Base-by-base conservation (phyloP, 2,797 vertebrate genomes). In the Ptychobarbus kaznakovi region DNA sequence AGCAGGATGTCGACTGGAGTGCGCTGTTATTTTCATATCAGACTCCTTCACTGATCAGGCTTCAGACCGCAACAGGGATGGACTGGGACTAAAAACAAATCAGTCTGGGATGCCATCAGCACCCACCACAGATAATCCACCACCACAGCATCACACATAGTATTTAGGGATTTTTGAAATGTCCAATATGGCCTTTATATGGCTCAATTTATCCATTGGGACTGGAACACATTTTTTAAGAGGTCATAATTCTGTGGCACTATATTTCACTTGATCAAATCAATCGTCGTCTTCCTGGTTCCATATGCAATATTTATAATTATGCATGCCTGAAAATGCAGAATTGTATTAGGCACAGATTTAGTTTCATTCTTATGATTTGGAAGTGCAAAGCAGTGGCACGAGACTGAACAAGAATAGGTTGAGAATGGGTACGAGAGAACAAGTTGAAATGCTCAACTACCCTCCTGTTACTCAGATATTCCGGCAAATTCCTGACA, bases 1-100 rank as follows among this genome's bases (percentile, higher is more conserved):
- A 88, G 81, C 91, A 94, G 89, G 91, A 88, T 88, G 51, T 87
- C 84, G 86, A 91, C 91, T 91, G 88, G 90, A 91, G 90, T 89
- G 91, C 89, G 87, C 81, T 88, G 80, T 90, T 87, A 80, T 86
- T 89, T 88, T 92, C 88, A 72, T 70, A 90, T 90, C 89, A 78
- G 90, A 87, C 83, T 88, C 87, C 89, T 83, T 86, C 91, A 89
- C 81, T 88, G 86, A 86, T 86, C 84, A 56, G 78, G 70, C 56
- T 75, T 76, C 51, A 82, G 28, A 75, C 38, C 18, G 22, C 53
- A 40, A 78, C 51, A 63, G 81, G 83, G 83, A 85, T 85, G 32
- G 63, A 81, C 61, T 66, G 44, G 44, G 44, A 49, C 18, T 25
- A 18, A 58, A 63, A 25, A 18, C 22, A 22, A 53, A 53, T 56